These are phyloP conservation scores for Sandelia bainsii DNA, from an alignment of 2,797 vertebrate species.

Conservation along the genomic window DNA sequence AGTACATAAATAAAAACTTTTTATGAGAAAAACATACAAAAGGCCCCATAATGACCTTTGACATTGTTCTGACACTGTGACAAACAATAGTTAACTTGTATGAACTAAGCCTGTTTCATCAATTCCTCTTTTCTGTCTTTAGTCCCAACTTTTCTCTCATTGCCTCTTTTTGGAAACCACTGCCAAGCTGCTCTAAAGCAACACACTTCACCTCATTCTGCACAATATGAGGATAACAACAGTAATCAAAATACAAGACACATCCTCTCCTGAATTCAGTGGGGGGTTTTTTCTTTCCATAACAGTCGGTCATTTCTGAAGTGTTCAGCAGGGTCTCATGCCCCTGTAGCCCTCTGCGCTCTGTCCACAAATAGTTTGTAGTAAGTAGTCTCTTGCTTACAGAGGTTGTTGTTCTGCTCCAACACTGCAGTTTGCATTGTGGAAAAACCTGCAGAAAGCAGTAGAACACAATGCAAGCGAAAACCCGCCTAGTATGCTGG, in stretches of 20 bases:
- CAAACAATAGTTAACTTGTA: constrained; percentile 4
- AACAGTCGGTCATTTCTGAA: neutral
- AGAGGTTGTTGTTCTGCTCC: neutral
- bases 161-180: neutral
- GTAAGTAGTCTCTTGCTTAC: no score
- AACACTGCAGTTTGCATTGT: neutral
- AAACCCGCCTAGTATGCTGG: neutral
- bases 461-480: neutral
- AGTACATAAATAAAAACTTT: no score
- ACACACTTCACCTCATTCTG: neutral
- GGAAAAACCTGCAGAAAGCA: neutral
- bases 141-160: neutral
- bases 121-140: neutral
- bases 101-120: neutral
- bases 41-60: constrained; percentile 25
- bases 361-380: neutral
- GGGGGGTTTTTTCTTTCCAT: neutral
- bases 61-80: constrained; percentile 13
- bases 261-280: neutral
- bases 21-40: neutral
- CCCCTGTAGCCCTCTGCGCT: neutral
- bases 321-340: neutral
- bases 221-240: neutral
- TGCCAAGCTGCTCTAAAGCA: neutral
- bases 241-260: neutral